These are phyloP conservation scores for Botrylloides violaceus DNA, from an alignment of 23 tunicate species.

Conservation along the genomic window DNA sequence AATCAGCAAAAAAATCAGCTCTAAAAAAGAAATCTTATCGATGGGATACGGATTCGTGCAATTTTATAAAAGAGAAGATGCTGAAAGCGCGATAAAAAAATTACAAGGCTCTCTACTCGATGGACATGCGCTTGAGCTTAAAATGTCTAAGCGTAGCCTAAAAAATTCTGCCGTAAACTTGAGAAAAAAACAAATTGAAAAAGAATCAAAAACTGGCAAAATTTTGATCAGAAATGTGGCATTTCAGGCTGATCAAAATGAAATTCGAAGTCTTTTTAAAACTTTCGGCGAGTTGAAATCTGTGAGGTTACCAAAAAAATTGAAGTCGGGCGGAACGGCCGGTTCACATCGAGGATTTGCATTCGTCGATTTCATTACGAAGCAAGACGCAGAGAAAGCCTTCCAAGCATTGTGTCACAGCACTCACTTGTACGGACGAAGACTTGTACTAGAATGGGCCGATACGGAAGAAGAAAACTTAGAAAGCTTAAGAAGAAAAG, in stretches of 20 bases:
- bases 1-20: constrained; percentile 49
- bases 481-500: constrained; percentile 48
- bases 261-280: constrained; percentile 71
- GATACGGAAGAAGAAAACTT: constrained; percentile 55
- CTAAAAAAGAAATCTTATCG: constrained; percentile 45
- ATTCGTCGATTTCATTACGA: constrained; percentile 80
- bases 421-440: constrained; percentile 93
- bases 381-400: constrained; percentile 80
- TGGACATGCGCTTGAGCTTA: constrained; percentile 67
- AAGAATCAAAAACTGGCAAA: constrained; percentile 58
- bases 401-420: constrained; percentile 83
- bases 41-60: constrained; percentile 98
- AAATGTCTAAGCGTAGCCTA: constrained; percentile 41
- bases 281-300: constrained; percentile 92
- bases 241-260: constrained; percentile 69
- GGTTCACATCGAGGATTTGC: constrained; percentile 92
- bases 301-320: constrained; percentile 79
- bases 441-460: constrained; percentile 99
- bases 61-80: constrained; percentile 30
- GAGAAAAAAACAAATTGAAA: constrained; percentile 39
- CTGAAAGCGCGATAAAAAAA: constrained; percentile 47
- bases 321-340: constrained; percentile 23
- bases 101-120: constrained; percentile 62
- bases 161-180: neutral
- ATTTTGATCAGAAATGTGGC: constrained; percentile 89